Conservation (phyloP, 35 echinoderm and acorn worm species). For the Diadema setosum region DNA sequence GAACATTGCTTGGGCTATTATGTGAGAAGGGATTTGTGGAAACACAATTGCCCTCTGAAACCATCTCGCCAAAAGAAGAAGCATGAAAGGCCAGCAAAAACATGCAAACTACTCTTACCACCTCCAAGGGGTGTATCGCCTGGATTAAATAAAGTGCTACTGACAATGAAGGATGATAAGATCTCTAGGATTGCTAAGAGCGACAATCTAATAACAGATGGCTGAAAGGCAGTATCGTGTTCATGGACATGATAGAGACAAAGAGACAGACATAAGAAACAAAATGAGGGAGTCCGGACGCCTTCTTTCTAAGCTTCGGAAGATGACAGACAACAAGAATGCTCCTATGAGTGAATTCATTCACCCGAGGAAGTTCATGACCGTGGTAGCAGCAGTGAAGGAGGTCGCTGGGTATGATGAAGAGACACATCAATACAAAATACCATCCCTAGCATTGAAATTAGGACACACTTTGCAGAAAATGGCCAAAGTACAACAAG, state of each 20-base stretch:
- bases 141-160: conserved; percentile 7
- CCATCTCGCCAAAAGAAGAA: background rate
- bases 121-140: background rate
- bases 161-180: conserved; percentile 44
- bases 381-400: background rate
- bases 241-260: conserved; percentile 30
- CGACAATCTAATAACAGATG: conserved; percentile 45
- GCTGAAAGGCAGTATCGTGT: conserved; percentile 28
- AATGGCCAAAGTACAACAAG: background rate
- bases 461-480: background rate
- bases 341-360: background rate
- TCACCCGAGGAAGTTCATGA: background rate
- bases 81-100: background rate
- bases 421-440: background rate
- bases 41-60: conserved; percentile 18
- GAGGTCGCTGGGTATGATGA: background rate
- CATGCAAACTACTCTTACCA: background rate
- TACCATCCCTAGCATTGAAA: background rate
- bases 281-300: background rate
- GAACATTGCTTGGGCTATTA: conserved; percentile 42
- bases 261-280: background rate
- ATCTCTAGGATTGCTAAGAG: conserved; percentile 32
- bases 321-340: background rate
- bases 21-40: conserved; percentile 60
- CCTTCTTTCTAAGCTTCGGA: background rate